These are phyloP conservation scores for Acropternis orthonyx DNA, from an alignment of 2,797 vertebrate genomes.

Conservation along the genomic window DNA sequence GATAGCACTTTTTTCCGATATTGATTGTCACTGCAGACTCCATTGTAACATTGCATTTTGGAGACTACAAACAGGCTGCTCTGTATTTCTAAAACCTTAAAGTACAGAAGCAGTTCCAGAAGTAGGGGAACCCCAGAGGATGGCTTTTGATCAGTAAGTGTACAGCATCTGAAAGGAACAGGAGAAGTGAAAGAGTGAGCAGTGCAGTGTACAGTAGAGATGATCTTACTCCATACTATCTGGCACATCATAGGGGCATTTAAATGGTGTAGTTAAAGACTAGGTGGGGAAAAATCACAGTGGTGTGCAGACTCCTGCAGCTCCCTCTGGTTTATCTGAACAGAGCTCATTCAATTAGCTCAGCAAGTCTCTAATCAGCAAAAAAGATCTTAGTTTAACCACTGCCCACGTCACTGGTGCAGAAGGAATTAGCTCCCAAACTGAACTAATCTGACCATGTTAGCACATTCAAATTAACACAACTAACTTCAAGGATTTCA, in stretches of 20 bases:
- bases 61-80: not conserved
- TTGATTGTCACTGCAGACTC: not conserved
- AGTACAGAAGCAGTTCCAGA: not conserved
- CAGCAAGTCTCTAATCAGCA: conserved; percentile 39
- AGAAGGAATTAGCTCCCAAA: not conserved
- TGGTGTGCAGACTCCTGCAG: not conserved
- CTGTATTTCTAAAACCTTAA: not conserved
- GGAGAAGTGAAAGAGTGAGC: not conserved
- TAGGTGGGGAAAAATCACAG: not conserved
- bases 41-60: not conserved
- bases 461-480: not conserved
- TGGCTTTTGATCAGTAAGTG: not conserved
- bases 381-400: not conserved
- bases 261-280: not conserved
- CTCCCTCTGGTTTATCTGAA: not conserved
- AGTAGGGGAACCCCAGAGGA: not conserved
- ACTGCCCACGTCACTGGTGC: not conserved
- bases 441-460: not conserved
- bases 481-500: not conserved
- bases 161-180: not conserved
- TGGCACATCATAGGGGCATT: not conserved
- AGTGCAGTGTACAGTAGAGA: not conserved
- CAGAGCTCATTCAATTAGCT: not conserved
- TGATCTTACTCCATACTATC: not conserved
- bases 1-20: not conserved